Evolutionary conservation across 2,888 invertebrate genomes (phyloP).

Genomic region (Marasmarcha lunaedactyla): DNA sequence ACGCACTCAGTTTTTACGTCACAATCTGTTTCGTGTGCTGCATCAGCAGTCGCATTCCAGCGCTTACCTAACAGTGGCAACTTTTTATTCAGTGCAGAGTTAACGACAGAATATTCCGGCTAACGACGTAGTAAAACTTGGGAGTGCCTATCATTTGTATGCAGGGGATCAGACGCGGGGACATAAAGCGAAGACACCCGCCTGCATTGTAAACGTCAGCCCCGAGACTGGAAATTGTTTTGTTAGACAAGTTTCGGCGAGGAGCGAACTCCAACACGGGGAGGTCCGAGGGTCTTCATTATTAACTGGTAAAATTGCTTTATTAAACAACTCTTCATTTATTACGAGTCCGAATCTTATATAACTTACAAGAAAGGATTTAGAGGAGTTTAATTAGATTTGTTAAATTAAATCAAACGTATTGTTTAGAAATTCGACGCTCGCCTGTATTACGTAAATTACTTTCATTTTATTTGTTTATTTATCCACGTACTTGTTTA

Average conservation of each 20-base stretch:
- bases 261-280: not conserved
- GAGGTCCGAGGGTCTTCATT: not conserved
- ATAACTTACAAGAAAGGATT: too few species aligned
- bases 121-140: constrained; percentile 41
- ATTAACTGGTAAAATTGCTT: not conserved
- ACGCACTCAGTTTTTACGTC: constrained; percentile 3
- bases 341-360: too few species aligned
- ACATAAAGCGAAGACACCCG: constrained; percentile 41
- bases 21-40: not conserved
- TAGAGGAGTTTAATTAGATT: too few species aligned
- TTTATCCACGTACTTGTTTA: too few species aligned
- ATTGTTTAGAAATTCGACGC: too few species aligned
- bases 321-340: not conserved
- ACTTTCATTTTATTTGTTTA: too few species aligned
- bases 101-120: constrained; percentile 28
- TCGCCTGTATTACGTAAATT: too few species aligned
- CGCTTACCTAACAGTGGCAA: constrained; percentile 4
- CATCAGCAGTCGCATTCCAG: not conserved
- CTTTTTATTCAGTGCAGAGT: constrained; percentile 5
- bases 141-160: constrained; percentile 31
- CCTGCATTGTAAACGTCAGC: constrained; percentile 42
- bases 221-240: constrained; percentile 29
- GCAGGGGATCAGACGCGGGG: constrained; percentile 33
- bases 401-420: too few species aligned
- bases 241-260: constrained; percentile 27